Evolutionary conservation across 2,113 vertebrate species (phyloP).

Genomic region (Dasyprocta punctata): DNA sequence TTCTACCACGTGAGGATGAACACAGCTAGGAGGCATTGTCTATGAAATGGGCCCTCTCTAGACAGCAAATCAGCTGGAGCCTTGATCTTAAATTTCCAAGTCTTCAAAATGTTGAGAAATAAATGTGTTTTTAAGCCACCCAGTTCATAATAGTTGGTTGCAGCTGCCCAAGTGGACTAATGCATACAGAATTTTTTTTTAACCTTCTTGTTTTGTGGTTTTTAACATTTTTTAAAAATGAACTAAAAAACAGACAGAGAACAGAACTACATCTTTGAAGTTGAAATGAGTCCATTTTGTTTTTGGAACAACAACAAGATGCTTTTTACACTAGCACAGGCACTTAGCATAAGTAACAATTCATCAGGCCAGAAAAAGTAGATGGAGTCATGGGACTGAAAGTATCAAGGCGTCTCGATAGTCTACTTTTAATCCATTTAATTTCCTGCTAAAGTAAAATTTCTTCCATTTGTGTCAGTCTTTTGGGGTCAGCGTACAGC

Average conservation of each 20-base stretch:
- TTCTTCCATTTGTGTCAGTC: background rate
- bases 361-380: background rate
- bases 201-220: background rate
- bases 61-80: background rate
- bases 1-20: background rate
- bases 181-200: background rate
- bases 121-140: background rate
- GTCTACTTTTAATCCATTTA: conserved; percentile 13
- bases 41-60: no score
- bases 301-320: background rate
- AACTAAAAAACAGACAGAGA: background rate
- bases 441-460: conserved; percentile 28
- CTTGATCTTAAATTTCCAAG: background rate
- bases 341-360: background rate
- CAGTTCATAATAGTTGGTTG: background rate
- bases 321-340: background rate
- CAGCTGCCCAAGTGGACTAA: background rate
- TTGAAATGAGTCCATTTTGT: background rate
- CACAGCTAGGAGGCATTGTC: background rate
- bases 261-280: background rate
- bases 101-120: background rate
- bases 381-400: background rate
- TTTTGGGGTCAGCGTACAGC: background rate
- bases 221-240: background rate
- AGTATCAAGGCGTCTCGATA: background rate